A percentile compares a stretch with the other conserved stretches of the same genome.
These are phyloP conservation scores for Synanthedon myopaeformis DNA, from an alignment of 2,888 invertebrate species.

Conservation along the genomic window DNA sequence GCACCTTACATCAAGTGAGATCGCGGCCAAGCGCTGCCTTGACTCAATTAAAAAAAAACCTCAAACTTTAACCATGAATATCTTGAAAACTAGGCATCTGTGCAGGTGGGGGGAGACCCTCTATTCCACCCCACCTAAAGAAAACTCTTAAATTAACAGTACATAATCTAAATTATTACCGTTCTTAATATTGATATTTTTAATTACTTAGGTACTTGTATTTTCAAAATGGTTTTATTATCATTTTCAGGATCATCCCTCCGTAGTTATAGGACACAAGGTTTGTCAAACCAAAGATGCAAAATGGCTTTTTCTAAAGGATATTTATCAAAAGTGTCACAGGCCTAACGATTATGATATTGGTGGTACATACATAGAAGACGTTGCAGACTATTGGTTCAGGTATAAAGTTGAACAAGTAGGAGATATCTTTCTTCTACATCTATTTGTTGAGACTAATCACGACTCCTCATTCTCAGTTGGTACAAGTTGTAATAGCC, in stretches of 20 bases:
- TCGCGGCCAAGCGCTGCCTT: no score
- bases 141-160: no score
- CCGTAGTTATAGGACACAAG: slow-evolving; percentile 35
- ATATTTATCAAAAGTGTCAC: slow-evolving; percentile 43
- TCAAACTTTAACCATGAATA: no score
- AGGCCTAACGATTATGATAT: slow-evolving; percentile 49
- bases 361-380: slow-evolving; percentile 46
- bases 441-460: slow-evolving; percentile 42
- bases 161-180: no score
- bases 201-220: no score
- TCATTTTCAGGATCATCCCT: slow-evolving; percentile 23
- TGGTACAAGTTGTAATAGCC: slow-evolving; percentile 25
- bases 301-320: slow-evolving; percentile 41
- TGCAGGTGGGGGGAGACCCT: no score
- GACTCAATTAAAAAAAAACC: no score
- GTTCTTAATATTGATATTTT: no score
- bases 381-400: slow-evolving; percentile 47
- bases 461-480: slow-evolving; percentile 30
- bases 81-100: no score
- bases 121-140: no score
- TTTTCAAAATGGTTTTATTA: neutral
- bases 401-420: slow-evolving; percentile 39
- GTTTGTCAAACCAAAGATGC: slow-evolving; percentile 37
- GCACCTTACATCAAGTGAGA: no score
- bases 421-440: slow-evolving; percentile 35